Base-by-base conservation (phyloP, 1,140 invertebrate species). In the Vanessa tameamea region DNA sequence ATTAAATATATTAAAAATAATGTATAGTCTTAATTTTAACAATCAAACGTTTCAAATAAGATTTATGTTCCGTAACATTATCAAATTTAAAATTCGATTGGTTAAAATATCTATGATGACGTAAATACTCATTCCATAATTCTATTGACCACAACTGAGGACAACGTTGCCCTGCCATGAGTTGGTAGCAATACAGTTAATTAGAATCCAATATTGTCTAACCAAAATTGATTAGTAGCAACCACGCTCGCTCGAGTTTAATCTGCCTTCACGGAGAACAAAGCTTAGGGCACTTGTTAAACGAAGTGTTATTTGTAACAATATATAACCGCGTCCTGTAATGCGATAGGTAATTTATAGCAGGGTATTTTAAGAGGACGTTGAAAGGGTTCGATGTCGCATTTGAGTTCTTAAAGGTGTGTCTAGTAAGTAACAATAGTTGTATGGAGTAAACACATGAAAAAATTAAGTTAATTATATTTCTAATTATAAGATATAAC, bases 121-220 rank as follows among this genome's bases (percentile, higher is more conserved):
- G 23, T 15, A 37, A 61, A 64, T 20, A n/a, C 14, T 16, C 63
- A 61, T 50, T 43, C 50, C 5, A 64, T 76, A 71, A 67, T 71
- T n/a, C 61, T 31, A 77, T 37, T 72, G 68, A 75, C 80, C 81
- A 64, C 75, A 77, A 77, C 81, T 79, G 57, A 79, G 78, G 75
- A 82, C 79, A 79, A 82, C 80, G 82, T 67, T 68, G 68, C 67
- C 57, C 71, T 53, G 55, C 23, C 59, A 69, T 51, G 64, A 71
- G 73, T 59, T 53, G 68, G 68, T 50, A 69, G 68, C 68, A 82
- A 82, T 89, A 88, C 82, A 83, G 83, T 87, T 91, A 90, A 91
- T 91, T 91, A 87, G 90, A 91, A 89, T 87, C 84, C 87, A 91
- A 90, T 91, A 91, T 90, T 89, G 88, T 87, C 83, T 87, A 87